Conservation (phyloP, 2,797 vertebrate species). For the Triplophysa bombifrons region DNA sequence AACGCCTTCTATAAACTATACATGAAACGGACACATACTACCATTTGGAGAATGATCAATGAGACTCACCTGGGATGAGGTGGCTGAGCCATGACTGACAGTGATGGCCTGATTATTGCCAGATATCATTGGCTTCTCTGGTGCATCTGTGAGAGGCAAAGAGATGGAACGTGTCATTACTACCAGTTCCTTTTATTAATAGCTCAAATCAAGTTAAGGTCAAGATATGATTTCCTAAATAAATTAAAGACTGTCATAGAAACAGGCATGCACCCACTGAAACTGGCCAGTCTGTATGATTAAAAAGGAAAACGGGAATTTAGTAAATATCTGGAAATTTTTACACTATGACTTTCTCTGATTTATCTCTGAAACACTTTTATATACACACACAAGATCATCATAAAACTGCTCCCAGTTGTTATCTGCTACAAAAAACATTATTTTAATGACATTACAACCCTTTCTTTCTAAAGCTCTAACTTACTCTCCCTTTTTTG, state of each 20-base stretch:
- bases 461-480: not conserved
- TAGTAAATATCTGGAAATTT: not conserved
- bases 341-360: not conserved
- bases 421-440: conserved; percentile 30
- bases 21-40: not conserved
- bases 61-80: conserved; percentile 61
- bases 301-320: not conserved
- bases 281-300: not conserved
- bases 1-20: not conserved
- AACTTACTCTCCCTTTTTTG: not conserved
- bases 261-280: not conserved
- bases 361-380: not conserved
- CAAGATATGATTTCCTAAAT: not conserved
- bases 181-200: not conserved
- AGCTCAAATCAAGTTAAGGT: not conserved
- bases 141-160: conserved; percentile 66
- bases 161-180: not conserved
- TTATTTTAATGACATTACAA: conserved; percentile 22
- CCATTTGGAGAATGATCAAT: not conserved
- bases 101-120: conserved; percentile 68
- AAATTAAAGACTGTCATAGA: not conserved
- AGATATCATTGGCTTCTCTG: conserved; percentile 72
- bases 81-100: conserved; percentile 32
- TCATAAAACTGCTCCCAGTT: conserved; percentile 30
- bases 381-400: conserved; percentile 4